A percentile compares a stretch with the other conserved stretches of the same genome.
Conservation (phyloP, 2,797 vertebrate genomes). For the Crenichthys baileyi region DNA sequence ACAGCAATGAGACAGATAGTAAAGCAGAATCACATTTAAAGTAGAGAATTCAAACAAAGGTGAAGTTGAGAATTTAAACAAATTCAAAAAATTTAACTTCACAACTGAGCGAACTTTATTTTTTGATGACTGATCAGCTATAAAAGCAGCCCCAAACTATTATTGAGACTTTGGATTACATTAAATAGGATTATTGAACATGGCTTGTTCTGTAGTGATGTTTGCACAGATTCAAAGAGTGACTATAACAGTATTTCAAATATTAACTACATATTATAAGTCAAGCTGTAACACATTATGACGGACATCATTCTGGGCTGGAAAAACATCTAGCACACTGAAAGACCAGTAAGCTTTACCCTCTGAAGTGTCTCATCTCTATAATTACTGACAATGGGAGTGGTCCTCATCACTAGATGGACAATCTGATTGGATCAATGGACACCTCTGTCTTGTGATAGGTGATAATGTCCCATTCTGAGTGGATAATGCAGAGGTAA, state of each 20-base stretch:
- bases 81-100: background rate
- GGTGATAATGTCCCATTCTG: constrained; percentile 75
- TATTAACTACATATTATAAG: background rate
- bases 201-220: background rate
- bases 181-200: background rate
- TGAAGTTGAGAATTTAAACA: background rate
- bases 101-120: background rate
- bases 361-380: constrained; percentile 32
- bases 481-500: constrained; percentile 80
- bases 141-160: background rate
- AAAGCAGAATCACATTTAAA: background rate
- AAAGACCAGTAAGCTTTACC: constrained; percentile 26
- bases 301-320: background rate
- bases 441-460: constrained; percentile 74
- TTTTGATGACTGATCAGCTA: background rate
- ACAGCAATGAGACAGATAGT: background rate
- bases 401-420: constrained; percentile 55
- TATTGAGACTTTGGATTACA: background rate
- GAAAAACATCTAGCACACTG: constrained; percentile 18
- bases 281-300: background rate
- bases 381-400: constrained; percentile 65
- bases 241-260: background rate
- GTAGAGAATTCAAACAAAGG: too few relatives aligned
- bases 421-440: constrained; percentile 76
- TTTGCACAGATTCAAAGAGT: background rate